Evolutionary conservation across 2,888 invertebrate genomes (phyloP).

Genomic region (Andrena hattorfiana): DNA sequence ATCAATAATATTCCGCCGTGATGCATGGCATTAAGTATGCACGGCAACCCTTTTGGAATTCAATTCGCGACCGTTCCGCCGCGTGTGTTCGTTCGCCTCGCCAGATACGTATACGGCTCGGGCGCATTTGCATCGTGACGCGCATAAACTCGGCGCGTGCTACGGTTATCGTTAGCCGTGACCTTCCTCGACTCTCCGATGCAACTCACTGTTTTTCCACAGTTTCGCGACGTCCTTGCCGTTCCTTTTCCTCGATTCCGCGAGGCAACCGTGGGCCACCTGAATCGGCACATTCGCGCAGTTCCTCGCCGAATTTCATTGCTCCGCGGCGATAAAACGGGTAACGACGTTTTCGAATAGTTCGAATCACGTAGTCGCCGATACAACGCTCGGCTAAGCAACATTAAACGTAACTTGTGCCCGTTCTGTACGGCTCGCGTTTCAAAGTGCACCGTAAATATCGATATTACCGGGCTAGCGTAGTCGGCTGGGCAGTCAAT

Average conservation of each 20-base stretch:
- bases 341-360: neutral
- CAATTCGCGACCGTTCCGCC: slow-evolving; percentile 42
- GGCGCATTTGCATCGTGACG: slow-evolving; percentile 49
- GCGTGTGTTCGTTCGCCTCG: slow-evolving; percentile 30
- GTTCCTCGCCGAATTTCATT: neutral
- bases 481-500: slow-evolving; percentile 39
- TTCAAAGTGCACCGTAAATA: slow-evolving; percentile 45
- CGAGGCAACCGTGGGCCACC: neutral
- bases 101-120: slow-evolving; percentile 33
- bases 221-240: neutral
- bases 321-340: neutral
- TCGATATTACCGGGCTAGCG: slow-evolving; percentile 30
- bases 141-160: slow-evolving; percentile 32
- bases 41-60: slow-evolving; percentile 44
- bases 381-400: slow-evolving; percentile 30
- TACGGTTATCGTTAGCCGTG: slow-evolving; percentile 50
- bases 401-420: slow-evolving; percentile 34
- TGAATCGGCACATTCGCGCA: no score
- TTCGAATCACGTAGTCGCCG: slow-evolving; percentile 16
- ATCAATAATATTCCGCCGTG: slow-evolving; percentile 69
- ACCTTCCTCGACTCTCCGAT: slow-evolving; percentile 40
- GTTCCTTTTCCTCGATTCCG: neutral
- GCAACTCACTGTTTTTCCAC: neutral
- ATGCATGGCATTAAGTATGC: slow-evolving; percentile 45
- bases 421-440: neutral